phyloP scores from a whole-genome alignment of 2,113 vertebrate genomes.

The Excalfactoria chinensis region DNA sequence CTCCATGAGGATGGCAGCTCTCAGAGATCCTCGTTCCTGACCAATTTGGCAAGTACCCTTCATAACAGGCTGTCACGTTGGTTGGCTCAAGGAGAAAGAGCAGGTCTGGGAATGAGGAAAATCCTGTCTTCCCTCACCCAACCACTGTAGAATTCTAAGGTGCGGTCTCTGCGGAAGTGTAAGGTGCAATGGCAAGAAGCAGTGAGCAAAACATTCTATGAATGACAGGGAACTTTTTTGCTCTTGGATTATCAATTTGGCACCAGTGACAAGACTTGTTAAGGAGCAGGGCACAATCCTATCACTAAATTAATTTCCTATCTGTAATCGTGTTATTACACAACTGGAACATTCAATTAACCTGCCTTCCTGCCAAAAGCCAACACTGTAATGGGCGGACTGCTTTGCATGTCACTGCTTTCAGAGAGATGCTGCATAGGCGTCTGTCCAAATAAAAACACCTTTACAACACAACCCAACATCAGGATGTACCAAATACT shows the following conservation, averaged over 20 bases:
- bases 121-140: not conserved
- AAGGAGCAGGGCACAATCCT: not conserved
- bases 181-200: not conserved
- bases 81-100: not conserved
- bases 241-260: constrained; percentile 37
- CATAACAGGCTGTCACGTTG: not conserved
- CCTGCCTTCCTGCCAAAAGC: not conserved
- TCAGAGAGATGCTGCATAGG: not conserved
- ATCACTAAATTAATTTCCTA: not conserved
- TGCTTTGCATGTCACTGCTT: not conserved
- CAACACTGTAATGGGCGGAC: not conserved
- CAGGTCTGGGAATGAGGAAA: constrained; percentile 10
- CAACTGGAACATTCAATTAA: not conserved
- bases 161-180: not conserved
- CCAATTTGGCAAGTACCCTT: not conserved
- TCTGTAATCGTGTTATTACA: not conserved
- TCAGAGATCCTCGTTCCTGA: not conserved
- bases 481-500: constrained; percentile 24
- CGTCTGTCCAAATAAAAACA: constrained; percentile 20
- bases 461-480: constrained; percentile 32
- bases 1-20: not conserved
- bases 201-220: not conserved
- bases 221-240: not conserved
- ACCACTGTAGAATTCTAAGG: not conserved
- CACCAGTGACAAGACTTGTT: not conserved